Evolutionary conservation across 92 coral and sea anemone genomes (phyloP).

Genomic region (Scolanthus callimorphus): DNA sequence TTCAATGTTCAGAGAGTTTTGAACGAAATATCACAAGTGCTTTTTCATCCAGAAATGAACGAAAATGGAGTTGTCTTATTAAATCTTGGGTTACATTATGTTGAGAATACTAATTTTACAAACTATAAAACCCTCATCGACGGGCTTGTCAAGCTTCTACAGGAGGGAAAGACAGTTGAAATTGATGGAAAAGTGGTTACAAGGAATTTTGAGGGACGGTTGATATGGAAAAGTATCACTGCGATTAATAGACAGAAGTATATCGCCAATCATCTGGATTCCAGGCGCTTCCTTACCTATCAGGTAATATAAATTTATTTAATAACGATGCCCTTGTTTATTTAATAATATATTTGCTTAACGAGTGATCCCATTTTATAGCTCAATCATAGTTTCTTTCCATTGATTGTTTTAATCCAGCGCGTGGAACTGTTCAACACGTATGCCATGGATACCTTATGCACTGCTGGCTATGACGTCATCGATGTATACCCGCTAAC

Average conservation of each 20-base stretch:
- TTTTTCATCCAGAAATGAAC: slow-evolving; percentile 66
- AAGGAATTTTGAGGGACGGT: slow-evolving; percentile 54
- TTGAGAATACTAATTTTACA: slow-evolving; percentile 66
- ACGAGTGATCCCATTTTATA: background rate
- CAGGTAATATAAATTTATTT: too few relatives aligned
- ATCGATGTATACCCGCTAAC: slow-evolving; percentile 34
- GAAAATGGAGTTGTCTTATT: slow-evolving; percentile 61
- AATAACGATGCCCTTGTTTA: too few relatives aligned
- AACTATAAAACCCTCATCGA: slow-evolving; percentile 63
- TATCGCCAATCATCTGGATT: slow-evolving; percentile 38
- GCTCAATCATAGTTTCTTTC: background rate
- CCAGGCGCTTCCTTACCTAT: slow-evolving; percentile 70
- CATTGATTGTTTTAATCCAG: slow-evolving; percentile 1
- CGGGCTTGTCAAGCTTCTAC: slow-evolving; percentile 41
- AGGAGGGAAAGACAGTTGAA: slow-evolving; percentile 11
- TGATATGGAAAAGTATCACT: slow-evolving; percentile 87
- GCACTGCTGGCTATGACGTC: slow-evolving; percentile 23
- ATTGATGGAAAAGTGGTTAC: slow-evolving; percentile 10
- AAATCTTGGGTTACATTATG: slow-evolving; percentile 81
- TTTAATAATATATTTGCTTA: too few relatives aligned
- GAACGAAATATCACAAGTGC: slow-evolving; percentile 34
- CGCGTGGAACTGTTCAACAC: slow-evolving; percentile 20
- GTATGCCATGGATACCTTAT: slow-evolving; percentile 26
- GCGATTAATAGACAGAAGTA: slow-evolving; percentile 69
- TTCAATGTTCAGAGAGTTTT: slow-evolving; percentile 51